Base-by-base conservation (phyloP, 2,113 vertebrate genomes). In the Speoplatyrhinus poulsoni region DNA sequence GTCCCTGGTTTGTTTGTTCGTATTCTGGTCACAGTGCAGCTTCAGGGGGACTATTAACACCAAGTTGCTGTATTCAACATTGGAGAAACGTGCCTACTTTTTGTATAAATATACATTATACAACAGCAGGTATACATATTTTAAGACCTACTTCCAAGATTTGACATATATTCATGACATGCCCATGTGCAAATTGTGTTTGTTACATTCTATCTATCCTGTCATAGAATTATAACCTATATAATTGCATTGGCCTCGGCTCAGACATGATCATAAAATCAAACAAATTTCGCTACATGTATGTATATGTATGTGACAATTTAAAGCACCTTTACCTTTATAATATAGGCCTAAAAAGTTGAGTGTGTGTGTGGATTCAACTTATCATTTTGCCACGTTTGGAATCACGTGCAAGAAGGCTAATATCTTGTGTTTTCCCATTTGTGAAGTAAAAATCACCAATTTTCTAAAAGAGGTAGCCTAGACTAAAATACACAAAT, bases 21-120 rank as follows among this genome's bases (percentile, higher is more conserved):
- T 48, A 89, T 86, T 89, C 88, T 70, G 76, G 71, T 82, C 88
- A 85, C 89, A 85, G 62, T 75, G 77, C 54, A 69, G 67, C 66
- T 61, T 65, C 73, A 19, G 58, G 49, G 12, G 69, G 62, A 53
- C 36, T 41, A 41, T 6, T 15, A 13, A n/a, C 52, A 67, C n/a
- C 0, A 36, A 60, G 41, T 80, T 75, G 71, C 19, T 17, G 41
- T 3, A 17, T 57, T 57, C 9, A 26, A 19, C 16, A 56, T 19
- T 8, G 9, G 17, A 17, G 7, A 16, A 56, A 17, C 2, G 3
- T 10, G 16, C 54, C 16, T n/a, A 6, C 19, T 56, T 56, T 7
- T 41, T 41, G 4, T 41, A 41, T 26, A 3, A 26, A 26, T 26
- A 26, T 26, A 26, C 26, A 26, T 26, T 26, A 26, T 26, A 26